Evolutionary conservation across 2,888 invertebrate species (phyloP).

Genomic region (Agrochola circellaris): DNA sequence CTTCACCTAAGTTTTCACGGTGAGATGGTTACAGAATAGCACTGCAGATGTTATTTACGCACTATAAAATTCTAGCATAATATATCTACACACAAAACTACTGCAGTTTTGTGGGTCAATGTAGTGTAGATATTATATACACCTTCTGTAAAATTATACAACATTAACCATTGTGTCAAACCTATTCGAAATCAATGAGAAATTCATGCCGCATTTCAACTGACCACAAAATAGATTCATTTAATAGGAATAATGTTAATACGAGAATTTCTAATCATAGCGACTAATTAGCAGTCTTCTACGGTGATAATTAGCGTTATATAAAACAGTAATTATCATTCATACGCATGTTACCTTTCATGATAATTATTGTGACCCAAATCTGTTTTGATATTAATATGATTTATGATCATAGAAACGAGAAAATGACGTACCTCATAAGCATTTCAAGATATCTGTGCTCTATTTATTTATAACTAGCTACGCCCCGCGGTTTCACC

Average conservation of each 20-base stretch:
- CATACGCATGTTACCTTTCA: not conserved
- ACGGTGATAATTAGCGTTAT: not conserved
- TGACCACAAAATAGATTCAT: not conserved
- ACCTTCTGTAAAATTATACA: not conserved
- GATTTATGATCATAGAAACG: not conserved
- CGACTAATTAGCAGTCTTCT: not conserved
- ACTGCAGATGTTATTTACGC: too few species aligned
- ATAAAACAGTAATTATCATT: constrained; percentile 1
- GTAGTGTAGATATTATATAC: too few species aligned
- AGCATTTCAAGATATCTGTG: too few species aligned
- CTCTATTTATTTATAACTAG: too few species aligned
- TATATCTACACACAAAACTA: not conserved
- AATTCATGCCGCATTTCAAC: not conserved
- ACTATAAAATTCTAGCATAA: too few species aligned
- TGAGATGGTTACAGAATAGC: too few species aligned
- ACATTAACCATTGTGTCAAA: not conserved
- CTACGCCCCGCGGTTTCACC: too few species aligned
- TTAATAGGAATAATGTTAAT: not conserved
- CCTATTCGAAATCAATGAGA: not conserved
- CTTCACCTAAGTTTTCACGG: too few species aligned
- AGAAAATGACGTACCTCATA: too few species aligned
- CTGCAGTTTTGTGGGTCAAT: too few species aligned
- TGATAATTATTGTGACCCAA: constrained; percentile 3
- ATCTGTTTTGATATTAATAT: not conserved
- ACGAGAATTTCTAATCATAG: not conserved